Evolutionary conservation across 1,140 invertebrate species (phyloP).

Genomic region (Polypedilum pembai): DNA sequence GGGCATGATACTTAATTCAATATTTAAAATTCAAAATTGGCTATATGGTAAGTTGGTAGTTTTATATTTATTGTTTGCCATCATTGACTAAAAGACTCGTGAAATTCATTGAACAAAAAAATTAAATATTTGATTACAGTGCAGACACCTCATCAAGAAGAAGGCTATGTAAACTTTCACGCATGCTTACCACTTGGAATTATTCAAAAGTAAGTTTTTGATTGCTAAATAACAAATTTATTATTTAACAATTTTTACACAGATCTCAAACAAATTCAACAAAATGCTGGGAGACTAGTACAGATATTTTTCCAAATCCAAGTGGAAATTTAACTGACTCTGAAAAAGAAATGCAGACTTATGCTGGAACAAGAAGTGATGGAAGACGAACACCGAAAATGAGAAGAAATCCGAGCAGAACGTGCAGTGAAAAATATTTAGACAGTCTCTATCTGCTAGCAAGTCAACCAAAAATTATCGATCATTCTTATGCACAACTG

Average conservation of each 20-base stretch:
- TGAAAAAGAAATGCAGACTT: slow-evolving; percentile 53
- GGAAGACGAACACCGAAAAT: slow-evolving; percentile 45
- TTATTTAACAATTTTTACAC: slow-evolving; percentile 21
- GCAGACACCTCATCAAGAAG: slow-evolving; percentile 68
- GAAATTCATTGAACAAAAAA: too few relatives aligned
- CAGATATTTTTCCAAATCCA: slow-evolving; percentile 66
- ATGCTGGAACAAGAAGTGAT: slow-evolving; percentile 50
- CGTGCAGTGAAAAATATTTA: slow-evolving; percentile 57
- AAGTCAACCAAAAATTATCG: slow-evolving; percentile 40
- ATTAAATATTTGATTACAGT: slow-evolving; percentile 40
- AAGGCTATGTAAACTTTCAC: slow-evolving; percentile 67
- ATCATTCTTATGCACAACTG: slow-evolving; percentile 42
- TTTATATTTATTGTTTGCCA: neutral
- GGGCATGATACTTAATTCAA: slow-evolving; percentile 75
- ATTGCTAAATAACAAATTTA: neutral
- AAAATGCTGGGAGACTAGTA: slow-evolving; percentile 68
- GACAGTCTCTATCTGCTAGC: slow-evolving; percentile 56
- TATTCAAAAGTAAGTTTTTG: slow-evolving; percentile 42
- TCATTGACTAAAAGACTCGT: too few relatives aligned
- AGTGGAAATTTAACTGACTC: slow-evolving; percentile 65
- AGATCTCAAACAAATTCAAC: slow-evolving; percentile 45
- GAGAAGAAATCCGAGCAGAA: slow-evolving; percentile 43
- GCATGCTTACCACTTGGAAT: slow-evolving; percentile 68
- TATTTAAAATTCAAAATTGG: slow-evolving; percentile 76
- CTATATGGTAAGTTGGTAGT: slow-evolving; percentile 49